A percentile compares a stretch with the other conserved stretches of the same genome.
Conservation (phyloP, 2,888 invertebrate species). For the Odontomyia ornata region DNA sequence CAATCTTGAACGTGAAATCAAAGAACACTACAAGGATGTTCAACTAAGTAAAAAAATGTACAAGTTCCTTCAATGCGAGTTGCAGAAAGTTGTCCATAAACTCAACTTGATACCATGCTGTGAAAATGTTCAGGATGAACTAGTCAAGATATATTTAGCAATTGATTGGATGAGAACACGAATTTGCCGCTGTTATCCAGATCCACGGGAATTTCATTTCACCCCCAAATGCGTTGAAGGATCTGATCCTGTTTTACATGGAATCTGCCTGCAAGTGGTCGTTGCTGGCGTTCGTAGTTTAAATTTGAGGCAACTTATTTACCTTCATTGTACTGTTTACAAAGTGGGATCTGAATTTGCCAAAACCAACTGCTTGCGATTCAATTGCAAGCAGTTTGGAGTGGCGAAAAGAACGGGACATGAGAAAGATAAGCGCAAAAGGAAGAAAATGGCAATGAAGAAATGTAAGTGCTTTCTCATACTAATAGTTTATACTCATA, state of each 20-base stretch:
- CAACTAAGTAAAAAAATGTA: neutral
- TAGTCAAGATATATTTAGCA: neutral
- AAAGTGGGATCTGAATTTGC: neutral
- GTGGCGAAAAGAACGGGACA: neutral
- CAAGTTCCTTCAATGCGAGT: neutral
- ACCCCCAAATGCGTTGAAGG: neutral
- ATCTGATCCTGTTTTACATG: neutral
- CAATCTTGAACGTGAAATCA: neutral
- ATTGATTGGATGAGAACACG: neutral
- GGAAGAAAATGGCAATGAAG: neutral
- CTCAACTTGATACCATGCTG: neutral
- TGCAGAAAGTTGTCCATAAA: neutral
- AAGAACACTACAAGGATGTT: neutral
- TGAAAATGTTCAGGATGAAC: slow-evolving; percentile 2
- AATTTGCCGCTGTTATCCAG: neutral
- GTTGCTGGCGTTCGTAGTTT: neutral
- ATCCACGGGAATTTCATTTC: neutral
- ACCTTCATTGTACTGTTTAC: slow-evolving; percentile 13
- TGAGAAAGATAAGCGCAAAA: neutral
- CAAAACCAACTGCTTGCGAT: slow-evolving; percentile 7
- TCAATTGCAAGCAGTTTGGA: neutral
- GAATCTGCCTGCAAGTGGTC: slow-evolving; percentile 8
- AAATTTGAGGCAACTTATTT: slow-evolving; percentile 7
- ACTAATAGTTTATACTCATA: neutral
- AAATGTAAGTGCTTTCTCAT: neutral